A percentile compares a stretch with the other conserved stretches of the same genome.
These are phyloP conservation scores for Anthrax anthrax DNA, from an alignment of 2,888 invertebrate genomes.

Conservation along the genomic window DNA sequence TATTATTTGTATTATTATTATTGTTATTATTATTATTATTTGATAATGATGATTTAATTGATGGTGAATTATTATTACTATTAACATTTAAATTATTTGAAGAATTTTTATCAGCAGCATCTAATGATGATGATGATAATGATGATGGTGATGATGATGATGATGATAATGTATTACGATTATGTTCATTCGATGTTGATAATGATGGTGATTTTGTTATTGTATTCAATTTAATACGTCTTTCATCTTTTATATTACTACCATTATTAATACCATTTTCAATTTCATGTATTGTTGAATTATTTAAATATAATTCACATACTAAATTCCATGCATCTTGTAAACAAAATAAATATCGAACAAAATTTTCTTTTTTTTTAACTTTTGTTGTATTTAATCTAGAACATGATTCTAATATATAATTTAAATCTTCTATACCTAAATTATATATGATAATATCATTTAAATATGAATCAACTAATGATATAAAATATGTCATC, in stretches of 20 bases:
- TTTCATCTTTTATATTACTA: conserved; percentile 20
- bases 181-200: conserved; percentile 10
- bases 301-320: conserved; percentile 41
- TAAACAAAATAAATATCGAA: conserved; percentile 44
- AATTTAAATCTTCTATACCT: conserved; percentile 45
- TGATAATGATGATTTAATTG: conserved; percentile 20
- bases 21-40: conserved; percentile 30
- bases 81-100: conserved; percentile 9
- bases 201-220: conserved; percentile 12
- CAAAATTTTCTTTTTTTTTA: conserved; percentile 42
- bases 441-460: conserved; percentile 51
- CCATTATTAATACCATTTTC: too few species aligned
- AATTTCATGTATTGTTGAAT: conserved; percentile 29
- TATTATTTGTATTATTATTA: conserved; percentile 10
- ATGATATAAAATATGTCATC: conserved; percentile 73
- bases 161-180: conserved; percentile 8
- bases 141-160: too few species aligned
- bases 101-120: conserved; percentile 8
- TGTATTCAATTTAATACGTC: conserved; percentile 7
- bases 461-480: conserved; percentile 71
- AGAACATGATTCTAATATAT: conserved; percentile 46
- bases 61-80: conserved; percentile 19
- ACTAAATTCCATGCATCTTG: conserved; percentile 48
- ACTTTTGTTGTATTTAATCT: conserved; percentile 38
- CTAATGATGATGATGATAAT: background rate